phyloP scores from a whole-genome alignment of 1,140 invertebrate genomes.

The Brachystomella parvula region DNA sequence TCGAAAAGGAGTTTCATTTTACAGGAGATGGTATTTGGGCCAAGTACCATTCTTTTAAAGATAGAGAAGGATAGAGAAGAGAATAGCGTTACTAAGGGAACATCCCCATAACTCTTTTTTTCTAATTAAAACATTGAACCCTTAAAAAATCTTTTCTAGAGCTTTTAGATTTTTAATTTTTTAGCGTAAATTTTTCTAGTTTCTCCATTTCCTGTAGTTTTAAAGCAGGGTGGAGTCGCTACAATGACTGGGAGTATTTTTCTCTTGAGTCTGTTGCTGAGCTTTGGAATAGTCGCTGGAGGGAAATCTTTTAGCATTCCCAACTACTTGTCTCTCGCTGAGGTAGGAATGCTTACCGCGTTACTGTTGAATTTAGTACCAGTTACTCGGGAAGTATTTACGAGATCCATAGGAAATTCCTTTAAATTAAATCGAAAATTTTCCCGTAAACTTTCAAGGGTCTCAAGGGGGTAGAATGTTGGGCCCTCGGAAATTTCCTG shows the following conservation, averaged over 20 bases:
- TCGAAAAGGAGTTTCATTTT: conserved; percentile 45
- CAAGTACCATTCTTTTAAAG: neutral
- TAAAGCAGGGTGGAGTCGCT: too few species aligned
- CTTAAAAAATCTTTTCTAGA: neutral
- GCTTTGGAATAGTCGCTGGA: neutral
- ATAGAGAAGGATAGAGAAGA: neutral
- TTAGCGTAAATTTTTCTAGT: neutral
- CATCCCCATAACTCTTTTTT: neutral
- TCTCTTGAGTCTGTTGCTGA: too few species aligned
- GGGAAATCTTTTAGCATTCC: neutral
- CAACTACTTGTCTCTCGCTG: neutral
- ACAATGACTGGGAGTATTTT: too few species aligned
- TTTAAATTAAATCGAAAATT: neutral
- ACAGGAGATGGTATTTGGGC: conserved; percentile 46
- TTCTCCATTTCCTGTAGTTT: too few species aligned
- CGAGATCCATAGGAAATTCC: neutral
- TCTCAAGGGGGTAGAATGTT: neutral
- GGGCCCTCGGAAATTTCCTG: neutral
- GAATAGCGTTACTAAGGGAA: too few species aligned
- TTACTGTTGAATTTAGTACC: neutral
- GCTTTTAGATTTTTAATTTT: neutral
- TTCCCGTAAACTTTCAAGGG: neutral
- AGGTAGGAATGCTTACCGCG: neutral
- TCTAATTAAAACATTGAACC: neutral
- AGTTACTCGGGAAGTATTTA: neutral